These are phyloP conservation scores for Arenaria interpres DNA, from an alignment of 2,113 vertebrate species.

Conservation along the genomic window DNA sequence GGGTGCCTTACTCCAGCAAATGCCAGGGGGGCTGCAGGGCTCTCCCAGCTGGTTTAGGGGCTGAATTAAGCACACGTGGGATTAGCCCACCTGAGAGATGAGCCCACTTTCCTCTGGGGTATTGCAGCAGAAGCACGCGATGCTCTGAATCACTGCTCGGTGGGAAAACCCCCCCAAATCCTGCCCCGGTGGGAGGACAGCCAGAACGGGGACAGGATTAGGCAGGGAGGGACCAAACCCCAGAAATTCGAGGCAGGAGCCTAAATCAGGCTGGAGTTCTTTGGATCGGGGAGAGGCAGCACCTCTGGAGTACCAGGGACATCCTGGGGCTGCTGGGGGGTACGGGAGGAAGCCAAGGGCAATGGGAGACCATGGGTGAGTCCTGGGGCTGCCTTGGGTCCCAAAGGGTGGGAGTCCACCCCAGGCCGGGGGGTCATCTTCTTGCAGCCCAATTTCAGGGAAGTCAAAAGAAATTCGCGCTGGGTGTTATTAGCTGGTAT, in stretches of 20 bases:
- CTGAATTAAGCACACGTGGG: background rate
- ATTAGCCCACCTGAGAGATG: background rate
- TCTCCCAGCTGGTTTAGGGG: background rate
- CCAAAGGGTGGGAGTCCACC: background rate
- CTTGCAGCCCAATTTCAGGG: background rate
- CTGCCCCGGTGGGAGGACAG: background rate
- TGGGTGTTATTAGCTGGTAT: background rate
- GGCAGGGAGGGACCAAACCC: background rate
- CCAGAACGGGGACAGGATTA: background rate
- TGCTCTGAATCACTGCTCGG: background rate
- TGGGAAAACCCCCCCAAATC: background rate
- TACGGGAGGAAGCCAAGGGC: background rate
- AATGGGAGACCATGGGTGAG: accelerated
- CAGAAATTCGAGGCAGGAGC: background rate
- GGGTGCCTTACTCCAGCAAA: background rate
- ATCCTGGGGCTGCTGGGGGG: background rate
- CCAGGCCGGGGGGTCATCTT: background rate
- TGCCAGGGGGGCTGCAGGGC: accelerated
- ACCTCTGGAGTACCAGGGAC: background rate
- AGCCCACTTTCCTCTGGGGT: background rate
- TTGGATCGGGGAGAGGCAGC: background rate
- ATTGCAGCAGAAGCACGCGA: background rate
- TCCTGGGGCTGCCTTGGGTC: background rate
- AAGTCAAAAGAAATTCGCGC: background rate
- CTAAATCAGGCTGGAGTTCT: background rate